These are phyloP conservation scores for Ictalurus punctatus DNA, from an alignment of 2,113 vertebrate genomes.

Conservation along the genomic window DNA sequence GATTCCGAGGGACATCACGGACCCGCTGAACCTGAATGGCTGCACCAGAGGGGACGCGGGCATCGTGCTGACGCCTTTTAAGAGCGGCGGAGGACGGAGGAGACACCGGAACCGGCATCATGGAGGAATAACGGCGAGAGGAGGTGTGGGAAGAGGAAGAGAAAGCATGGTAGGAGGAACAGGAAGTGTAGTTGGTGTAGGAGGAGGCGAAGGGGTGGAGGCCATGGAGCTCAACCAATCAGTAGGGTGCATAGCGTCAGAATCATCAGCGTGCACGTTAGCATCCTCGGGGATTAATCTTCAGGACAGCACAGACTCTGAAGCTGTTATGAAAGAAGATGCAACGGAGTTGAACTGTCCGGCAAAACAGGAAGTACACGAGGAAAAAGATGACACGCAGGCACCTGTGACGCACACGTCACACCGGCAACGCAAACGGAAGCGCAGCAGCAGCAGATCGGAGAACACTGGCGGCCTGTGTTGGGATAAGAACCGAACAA, in stretches of 20 bases:
- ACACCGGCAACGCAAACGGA: conserved; percentile 78
- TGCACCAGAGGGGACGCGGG: conserved; percentile 74
- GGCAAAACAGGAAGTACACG: conserved; percentile 1
- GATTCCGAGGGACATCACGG: conserved; percentile 90
- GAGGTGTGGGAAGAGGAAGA: conserved; percentile 58
- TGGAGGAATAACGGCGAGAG: conserved; percentile 62
- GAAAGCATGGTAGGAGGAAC: background rate
- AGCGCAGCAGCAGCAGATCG: conserved; percentile 83
- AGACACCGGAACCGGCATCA: conserved; percentile 82
- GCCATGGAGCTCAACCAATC: conserved; percentile 54
- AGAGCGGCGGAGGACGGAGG: conserved; percentile 76
- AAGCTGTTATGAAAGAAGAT: conserved; percentile 48
- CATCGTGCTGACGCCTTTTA: conserved; percentile 77
- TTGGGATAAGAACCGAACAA: conserved; percentile 55
- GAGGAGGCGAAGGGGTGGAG: conserved; percentile 56
- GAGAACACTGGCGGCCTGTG: conserved; percentile 66
- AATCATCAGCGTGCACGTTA: conserved; percentile 21
- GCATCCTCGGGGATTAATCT: conserved; percentile 4
- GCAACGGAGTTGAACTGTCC: background rate
- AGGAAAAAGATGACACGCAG: conserved; percentile 1
- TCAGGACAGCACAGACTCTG: conserved; percentile 53
- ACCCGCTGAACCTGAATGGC: conserved; percentile 87
- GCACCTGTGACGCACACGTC: conserved; percentile 48
- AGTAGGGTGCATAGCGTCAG: conserved; percentile 30
- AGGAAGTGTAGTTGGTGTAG: background rate